Evolutionary conservation across 2,797 vertebrate species (phyloP).

Genomic region (Astyanax mexicanus): DNA sequence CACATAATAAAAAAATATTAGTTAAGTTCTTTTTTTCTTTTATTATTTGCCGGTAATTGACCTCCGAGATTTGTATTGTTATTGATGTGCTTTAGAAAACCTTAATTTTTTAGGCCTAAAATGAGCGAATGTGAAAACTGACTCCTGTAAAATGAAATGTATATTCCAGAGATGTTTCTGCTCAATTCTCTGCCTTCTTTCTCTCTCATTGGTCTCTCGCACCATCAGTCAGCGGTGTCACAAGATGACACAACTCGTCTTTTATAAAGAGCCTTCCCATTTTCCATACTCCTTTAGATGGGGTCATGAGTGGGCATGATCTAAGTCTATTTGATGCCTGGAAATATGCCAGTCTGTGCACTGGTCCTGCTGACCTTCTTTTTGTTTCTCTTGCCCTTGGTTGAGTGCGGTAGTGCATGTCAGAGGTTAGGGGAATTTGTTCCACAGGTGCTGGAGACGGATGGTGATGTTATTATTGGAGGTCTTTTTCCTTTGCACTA

Average conservation of each 20-base stretch:
- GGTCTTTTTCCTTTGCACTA: constrained; percentile 79
- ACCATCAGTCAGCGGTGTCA: constrained; percentile 11
- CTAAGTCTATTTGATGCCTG: constrained; percentile 24
- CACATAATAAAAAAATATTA: too few species aligned
- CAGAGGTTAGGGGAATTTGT: constrained; percentile 57
- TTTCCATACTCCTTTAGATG: background rate
- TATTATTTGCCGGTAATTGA: too few species aligned
- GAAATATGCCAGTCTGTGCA: constrained; percentile 41
- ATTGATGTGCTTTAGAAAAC: too few species aligned
- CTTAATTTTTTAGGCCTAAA: background rate
- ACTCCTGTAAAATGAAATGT: background rate
- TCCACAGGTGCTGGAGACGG: constrained; percentile 58
- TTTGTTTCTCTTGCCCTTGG: constrained; percentile 10
- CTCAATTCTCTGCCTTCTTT: background rate
- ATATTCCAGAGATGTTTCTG: background rate
- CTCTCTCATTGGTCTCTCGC: constrained; percentile 43
- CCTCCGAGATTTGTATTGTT: too few species aligned
- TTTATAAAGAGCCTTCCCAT: constrained; percentile 26
- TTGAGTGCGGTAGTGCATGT: constrained; percentile 54
- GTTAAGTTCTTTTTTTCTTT: too few species aligned
- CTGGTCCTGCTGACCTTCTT: constrained; percentile 25
- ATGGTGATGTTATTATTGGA: constrained; percentile 76
- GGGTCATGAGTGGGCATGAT: constrained; percentile 29
- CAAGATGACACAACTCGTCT: background rate
- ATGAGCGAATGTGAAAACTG: background rate